Evolutionary conservation across 2,888 invertebrate genomes (phyloP).

Genomic region (Chrysolina oricalcia): DNA sequence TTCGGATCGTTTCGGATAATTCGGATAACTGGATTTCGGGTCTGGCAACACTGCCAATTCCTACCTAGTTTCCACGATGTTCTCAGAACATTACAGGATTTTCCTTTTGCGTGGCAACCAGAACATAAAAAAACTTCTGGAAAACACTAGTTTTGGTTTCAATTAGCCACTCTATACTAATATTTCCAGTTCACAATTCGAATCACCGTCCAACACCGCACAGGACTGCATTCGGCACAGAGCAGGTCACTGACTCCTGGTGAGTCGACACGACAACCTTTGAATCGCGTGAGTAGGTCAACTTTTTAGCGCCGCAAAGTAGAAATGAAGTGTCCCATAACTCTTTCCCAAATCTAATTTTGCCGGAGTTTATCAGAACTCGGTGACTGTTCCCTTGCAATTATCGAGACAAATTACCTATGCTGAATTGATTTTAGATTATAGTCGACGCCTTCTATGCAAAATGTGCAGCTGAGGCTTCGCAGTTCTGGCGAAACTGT

Average conservation of each 20-base stretch:
- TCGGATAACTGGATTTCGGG: too few relatives aligned
- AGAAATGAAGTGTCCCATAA: slow-evolving; percentile 43
- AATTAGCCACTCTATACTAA: too few relatives aligned
- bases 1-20: too few relatives aligned
- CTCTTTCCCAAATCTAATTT: slow-evolving; percentile 51
- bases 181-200: too few relatives aligned
- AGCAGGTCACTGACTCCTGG: not conserved
- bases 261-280: slow-evolving; percentile 35
- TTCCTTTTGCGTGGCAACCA: too few relatives aligned
- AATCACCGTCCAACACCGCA: too few relatives aligned
- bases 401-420: slow-evolving; percentile 59
- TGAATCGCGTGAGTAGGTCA: slow-evolving; percentile 50
- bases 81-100: too few relatives aligned
- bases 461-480: slow-evolving; percentile 9
- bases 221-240: not conserved
- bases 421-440: slow-evolving; percentile 61
- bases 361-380: slow-evolving; percentile 53
- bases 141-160: too few relatives aligned
- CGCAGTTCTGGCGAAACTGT: not conserved
- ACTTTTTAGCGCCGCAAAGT: slow-evolving; percentile 44
- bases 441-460: slow-evolving; percentile 39
- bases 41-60: too few relatives aligned
- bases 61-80: too few relatives aligned
- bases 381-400: slow-evolving; percentile 56
- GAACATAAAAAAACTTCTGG: too few relatives aligned